Conservation (phyloP, 2,113 vertebrate genomes). For the Bungarus multicinctus region DNA sequence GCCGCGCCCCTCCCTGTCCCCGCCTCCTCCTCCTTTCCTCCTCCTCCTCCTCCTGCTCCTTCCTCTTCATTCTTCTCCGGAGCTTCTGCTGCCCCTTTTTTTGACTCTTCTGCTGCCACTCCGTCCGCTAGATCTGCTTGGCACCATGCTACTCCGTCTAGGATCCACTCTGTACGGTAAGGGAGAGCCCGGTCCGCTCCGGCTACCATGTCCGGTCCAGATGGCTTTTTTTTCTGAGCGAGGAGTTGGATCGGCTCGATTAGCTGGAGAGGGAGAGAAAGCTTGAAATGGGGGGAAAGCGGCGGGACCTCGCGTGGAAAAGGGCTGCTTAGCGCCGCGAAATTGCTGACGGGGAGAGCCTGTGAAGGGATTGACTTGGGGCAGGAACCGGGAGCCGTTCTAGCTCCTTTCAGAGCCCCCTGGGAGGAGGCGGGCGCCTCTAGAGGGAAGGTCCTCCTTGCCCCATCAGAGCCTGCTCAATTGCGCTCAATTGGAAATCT, state of each 20-base stretch:
- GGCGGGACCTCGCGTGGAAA: neutral
- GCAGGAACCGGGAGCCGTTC: neutral
- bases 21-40: conserved; percentile 11
- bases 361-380: neutral
- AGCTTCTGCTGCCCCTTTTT: neutral
- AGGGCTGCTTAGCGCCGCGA: neutral
- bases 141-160: conserved; percentile 69
- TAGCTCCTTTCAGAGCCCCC: neutral
- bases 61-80: neutral
- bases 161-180: conserved; percentile 63
- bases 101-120: conserved; percentile 33
- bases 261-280: neutral
- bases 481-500: neutral
- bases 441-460: neutral
- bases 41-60: neutral
- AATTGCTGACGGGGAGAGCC: neutral
- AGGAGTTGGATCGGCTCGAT: neutral
- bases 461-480: neutral
- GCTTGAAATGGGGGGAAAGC: neutral
- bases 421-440: too few species aligned
- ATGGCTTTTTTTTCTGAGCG: neutral
- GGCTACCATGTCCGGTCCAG: neutral
- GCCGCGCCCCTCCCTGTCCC: conserved; percentile 10
- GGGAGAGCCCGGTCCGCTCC: conserved; percentile 27
- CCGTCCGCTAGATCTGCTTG: conserved; percentile 40